phyloP scores from a whole-genome alignment of 2,797 vertebrate genomes.

The Kryptolebias ocellatus region DNA sequence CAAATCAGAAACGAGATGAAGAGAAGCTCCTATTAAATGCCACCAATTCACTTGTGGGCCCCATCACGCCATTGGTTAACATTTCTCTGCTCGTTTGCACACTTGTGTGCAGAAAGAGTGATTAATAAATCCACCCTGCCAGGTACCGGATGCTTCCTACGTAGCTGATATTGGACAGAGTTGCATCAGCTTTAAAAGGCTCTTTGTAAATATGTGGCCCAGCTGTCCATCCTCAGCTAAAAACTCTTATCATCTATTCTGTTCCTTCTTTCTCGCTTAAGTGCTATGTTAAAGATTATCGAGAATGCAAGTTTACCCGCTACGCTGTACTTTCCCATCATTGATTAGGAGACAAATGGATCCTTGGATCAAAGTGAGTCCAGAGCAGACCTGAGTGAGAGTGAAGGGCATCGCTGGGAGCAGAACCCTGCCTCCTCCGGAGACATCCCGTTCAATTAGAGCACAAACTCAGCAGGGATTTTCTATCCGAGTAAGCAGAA shows the following conservation, averaged over 20 bases:
- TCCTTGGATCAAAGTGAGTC: slow-evolving; percentile 32
- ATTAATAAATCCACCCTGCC: slow-evolving; percentile 39
- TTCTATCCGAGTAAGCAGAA: slow-evolving; percentile 75
- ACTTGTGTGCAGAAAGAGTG: slow-evolving; percentile 1
- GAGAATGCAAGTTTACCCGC: neutral
- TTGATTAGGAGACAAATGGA: slow-evolving; percentile 43
- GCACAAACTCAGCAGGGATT: slow-evolving; percentile 39
- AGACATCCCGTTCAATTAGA: slow-evolving; percentile 60
- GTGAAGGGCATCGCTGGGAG: slow-evolving; percentile 46
- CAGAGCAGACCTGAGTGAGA: slow-evolving; percentile 27
- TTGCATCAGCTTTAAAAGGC: slow-evolving; percentile 12
- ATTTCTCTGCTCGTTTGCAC: slow-evolving; percentile 18
- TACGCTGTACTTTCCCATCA: slow-evolving; percentile 22
- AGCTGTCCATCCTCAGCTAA: neutral
- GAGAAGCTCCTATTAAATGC: slow-evolving; percentile 36
- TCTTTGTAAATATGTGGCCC: slow-evolving; percentile 2
- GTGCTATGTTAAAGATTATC: neutral
- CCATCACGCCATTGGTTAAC: slow-evolving; percentile 41
- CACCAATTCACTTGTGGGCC: slow-evolving; percentile 30
- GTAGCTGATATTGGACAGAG: slow-evolving; percentile 25
- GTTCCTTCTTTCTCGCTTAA: neutral
- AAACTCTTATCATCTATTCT: neutral
- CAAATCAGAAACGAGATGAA: neutral
- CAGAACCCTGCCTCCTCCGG: slow-evolving; percentile 37
- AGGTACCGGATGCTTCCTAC: slow-evolving; percentile 48